A percentile compares a stretch with the other conserved stretches of the same genome.
phyloP scores from a whole-genome alignment of 2,888 invertebrate species.

The Luperina testacea region DNA sequence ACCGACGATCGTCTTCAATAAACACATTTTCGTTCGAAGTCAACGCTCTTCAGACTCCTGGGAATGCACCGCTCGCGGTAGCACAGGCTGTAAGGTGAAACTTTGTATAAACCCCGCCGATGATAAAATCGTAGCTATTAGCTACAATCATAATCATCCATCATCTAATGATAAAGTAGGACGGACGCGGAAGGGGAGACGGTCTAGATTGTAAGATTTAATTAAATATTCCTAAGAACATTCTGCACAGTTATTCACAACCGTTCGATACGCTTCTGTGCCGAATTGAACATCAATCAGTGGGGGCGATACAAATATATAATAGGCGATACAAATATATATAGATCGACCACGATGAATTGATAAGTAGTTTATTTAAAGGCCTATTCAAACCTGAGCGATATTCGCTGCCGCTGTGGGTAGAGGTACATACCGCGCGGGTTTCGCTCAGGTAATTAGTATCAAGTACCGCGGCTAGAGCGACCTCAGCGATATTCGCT shows the following conservation, averaged over 20 bases:
- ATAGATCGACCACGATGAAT: too few relatives aligned
- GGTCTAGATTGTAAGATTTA: background rate
- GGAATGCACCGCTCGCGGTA: background rate
- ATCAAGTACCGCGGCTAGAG: too few relatives aligned
- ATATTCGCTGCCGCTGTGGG: too few relatives aligned
- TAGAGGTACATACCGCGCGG: too few relatives aligned
- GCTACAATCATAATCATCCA: conserved; percentile 26
- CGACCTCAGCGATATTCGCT: too few relatives aligned
- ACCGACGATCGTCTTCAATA: conserved; percentile 2
- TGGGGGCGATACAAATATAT: too few relatives aligned
- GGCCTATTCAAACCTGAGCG: too few relatives aligned
- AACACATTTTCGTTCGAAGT: background rate
- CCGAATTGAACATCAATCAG: too few relatives aligned
- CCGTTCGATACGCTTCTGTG: background rate
- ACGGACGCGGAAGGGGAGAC: background rate
- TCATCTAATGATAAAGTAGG: background rate
- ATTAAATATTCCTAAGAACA: background rate
- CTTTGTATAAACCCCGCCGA: background rate
- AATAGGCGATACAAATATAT: too few relatives aligned
- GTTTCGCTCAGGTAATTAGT: too few relatives aligned
- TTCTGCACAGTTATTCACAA: background rate
- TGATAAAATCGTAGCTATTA: background rate
- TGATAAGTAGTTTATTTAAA: too few relatives aligned
- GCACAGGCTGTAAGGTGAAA: conserved; percentile 17
- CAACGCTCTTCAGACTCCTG: background rate